A percentile compares a stretch with the other conserved stretches of the same genome.
Evolutionary conservation across 2,797 vertebrate genomes (phyloP).

Genomic region (Alfaro cultratus): DNA sequence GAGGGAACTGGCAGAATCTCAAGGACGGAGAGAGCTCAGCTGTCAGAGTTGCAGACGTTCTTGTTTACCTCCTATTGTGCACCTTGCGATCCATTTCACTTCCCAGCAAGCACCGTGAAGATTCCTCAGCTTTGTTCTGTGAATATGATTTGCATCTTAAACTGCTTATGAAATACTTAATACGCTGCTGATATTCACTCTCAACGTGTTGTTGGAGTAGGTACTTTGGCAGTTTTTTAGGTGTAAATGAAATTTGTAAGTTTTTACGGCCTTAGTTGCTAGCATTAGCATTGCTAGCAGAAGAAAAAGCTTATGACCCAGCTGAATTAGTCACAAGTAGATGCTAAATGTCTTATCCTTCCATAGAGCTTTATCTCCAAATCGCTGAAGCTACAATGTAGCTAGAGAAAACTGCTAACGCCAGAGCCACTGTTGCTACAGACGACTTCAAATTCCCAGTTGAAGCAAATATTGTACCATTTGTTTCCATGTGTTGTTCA

Average conservation of each 20-base stretch:
- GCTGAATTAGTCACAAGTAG: not conserved
- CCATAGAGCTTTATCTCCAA: too few species aligned
- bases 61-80: conserved; percentile 26
- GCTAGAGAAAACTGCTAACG: too few species aligned
- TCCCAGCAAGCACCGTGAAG: not conserved
- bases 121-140: not conserved
- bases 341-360: not conserved
- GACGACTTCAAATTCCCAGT: not conserved
- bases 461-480: not conserved
- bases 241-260: not conserved
- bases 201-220: not conserved
- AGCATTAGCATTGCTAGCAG: not conserved
- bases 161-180: not conserved
- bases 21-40: conserved; percentile 49
- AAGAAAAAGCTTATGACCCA: not conserved
- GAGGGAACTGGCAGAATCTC: conserved; percentile 31
- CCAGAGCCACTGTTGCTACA: too few species aligned
- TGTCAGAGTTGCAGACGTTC: conserved; percentile 36
- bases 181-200: not conserved
- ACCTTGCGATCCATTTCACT: conserved; percentile 18
- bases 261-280: not conserved
- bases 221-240: not conserved
- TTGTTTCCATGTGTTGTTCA: not conserved
- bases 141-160: not conserved
- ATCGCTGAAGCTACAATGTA: too few species aligned